Conservation (phyloP, 2,888 invertebrate genomes). For the Hirtodrosophila cameraria region DNA sequence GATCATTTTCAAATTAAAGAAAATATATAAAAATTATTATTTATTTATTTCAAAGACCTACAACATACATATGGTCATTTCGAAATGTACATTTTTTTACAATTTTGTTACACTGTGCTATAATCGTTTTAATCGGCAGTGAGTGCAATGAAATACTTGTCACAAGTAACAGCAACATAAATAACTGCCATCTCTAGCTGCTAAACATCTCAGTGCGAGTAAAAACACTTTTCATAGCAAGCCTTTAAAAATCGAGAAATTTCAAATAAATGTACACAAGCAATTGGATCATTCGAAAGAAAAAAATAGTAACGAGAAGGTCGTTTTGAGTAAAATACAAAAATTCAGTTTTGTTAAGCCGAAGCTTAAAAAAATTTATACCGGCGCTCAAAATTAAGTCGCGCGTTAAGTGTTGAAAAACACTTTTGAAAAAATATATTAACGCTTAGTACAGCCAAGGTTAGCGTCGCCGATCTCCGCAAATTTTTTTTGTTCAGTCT, state of each 20-base stretch:
- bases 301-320: not conserved
- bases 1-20: too few species aligned
- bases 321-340: not conserved
- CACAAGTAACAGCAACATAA: too few species aligned
- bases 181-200: too few species aligned
- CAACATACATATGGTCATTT: too few species aligned
- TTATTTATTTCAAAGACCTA: too few species aligned
- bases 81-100: too few species aligned
- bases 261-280: too few species aligned
- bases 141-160: too few species aligned
- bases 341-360: not conserved
- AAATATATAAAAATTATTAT: too few species aligned
- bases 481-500: slow-evolving; percentile 12
- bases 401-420: slow-evolving; percentile 62
- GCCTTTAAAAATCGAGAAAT: not conserved
- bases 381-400: slow-evolving; percentile 24
- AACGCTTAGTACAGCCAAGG: slow-evolving; percentile 69
- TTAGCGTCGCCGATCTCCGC: slow-evolving; percentile 35
- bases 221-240: not conserved
- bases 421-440: slow-evolving; percentile 62
- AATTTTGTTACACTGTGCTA: too few species aligned
- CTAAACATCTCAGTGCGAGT: not conserved
- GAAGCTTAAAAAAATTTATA: slow-evolving; percentile 26
- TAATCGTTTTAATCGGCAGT: too few species aligned
- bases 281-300: too few species aligned